phyloP scores from a whole-genome alignment of 2,888 invertebrate species.

The Eucera pruinosa region DNA sequence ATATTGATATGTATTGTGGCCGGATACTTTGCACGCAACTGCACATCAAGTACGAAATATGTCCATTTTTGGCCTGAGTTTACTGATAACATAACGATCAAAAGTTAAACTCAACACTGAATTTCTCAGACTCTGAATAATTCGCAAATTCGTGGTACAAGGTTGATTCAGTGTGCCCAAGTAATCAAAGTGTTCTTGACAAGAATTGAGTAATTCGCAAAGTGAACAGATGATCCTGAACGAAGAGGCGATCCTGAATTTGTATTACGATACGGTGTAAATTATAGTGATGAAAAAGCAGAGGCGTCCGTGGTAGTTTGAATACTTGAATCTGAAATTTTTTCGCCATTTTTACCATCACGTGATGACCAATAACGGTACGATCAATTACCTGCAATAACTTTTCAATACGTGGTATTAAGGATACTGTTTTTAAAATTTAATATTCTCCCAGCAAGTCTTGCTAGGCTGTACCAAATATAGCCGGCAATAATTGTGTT shows the following conservation, averaged over 20 bases:
- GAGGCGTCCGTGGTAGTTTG: conserved; percentile 4
- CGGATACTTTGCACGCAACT: no score
- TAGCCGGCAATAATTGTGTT: conserved; percentile 16
- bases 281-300: conserved; percentile 3
- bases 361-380: conserved; percentile 29
- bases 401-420: conserved; percentile 10
- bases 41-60: no score
- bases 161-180: neutral
- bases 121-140: no score
- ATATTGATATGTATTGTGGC: no score
- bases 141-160: neutral
- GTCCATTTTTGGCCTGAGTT: no score
- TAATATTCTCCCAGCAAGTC: neutral
- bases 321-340: neutral
- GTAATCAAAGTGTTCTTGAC: neutral
- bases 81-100: no score
- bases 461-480: conserved; percentile 13
- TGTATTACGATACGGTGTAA: conserved; percentile 1
- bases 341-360: neutral
- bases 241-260: neutral
- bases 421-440: conserved; percentile 17
- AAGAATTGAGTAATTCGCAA: conserved; percentile 5
- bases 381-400: conserved; percentile 31
- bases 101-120: no score
- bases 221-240: neutral